A percentile compares a stretch with the other conserved stretches of the same genome.
Conservation (phyloP, 2,113 vertebrate genomes). For the Oryzias curvinotus region DNA sequence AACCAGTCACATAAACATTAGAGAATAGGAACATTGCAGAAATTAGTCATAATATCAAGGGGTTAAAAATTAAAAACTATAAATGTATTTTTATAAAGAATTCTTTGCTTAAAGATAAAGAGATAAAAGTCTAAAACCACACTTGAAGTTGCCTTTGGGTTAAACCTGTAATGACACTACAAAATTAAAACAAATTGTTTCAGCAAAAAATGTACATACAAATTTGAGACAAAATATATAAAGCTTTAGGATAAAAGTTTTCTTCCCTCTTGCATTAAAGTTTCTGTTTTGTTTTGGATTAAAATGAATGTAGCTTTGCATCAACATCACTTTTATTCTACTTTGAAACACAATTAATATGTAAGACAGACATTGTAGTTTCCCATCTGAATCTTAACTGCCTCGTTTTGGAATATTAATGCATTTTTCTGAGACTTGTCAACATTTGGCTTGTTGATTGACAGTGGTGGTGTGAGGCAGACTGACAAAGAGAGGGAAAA, state of each 20-base stretch:
- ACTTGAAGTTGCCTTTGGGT: too few species aligned
- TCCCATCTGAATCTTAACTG: neutral
- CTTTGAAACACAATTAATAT: neutral
- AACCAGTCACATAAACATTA: too few species aligned
- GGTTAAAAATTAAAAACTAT: neutral
- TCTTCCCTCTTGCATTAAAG: too few species aligned
- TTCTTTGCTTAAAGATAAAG: too few species aligned
- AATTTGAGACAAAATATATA: too few species aligned
- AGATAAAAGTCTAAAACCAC: too few species aligned
- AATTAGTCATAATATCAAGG: too few species aligned
- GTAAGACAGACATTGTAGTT: neutral
- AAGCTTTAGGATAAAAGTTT: too few species aligned
- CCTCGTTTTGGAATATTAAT: conserved; percentile 45
- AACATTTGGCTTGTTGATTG: conserved; percentile 30
- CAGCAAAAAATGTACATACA: too few species aligned
- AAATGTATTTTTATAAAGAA: neutral
- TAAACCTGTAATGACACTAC: too few species aligned
- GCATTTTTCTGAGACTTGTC: conserved; percentile 9
- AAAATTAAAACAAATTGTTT: too few species aligned
- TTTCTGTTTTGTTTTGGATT: neutral
- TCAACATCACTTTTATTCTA: neutral
- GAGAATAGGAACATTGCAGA: too few species aligned
- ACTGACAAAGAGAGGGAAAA: conserved; percentile 35
- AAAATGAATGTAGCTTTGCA: neutral
- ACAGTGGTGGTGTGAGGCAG: conserved; percentile 4